These are phyloP conservation scores for Drosophila kanekoi DNA, from an alignment of 2,888 invertebrate genomes.

Conservation along the genomic window DNA sequence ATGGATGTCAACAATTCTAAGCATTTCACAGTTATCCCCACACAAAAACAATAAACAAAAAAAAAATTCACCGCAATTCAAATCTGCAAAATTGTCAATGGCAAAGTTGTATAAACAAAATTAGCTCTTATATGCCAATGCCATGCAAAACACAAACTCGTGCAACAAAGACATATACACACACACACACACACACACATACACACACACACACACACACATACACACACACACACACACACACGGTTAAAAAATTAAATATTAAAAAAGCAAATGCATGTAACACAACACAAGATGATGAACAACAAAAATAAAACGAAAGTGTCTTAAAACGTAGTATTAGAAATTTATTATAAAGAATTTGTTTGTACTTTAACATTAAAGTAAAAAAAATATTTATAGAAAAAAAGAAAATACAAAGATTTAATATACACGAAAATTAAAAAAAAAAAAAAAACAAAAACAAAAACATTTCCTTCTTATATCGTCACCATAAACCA, in stretches of 20 bases:
- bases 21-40: constrained; percentile 48
- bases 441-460: constrained; percentile 36
- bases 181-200: constrained; percentile 52
- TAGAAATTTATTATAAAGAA: constrained; percentile 82
- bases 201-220: constrained; percentile 52
- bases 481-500: no score
- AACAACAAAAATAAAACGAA: constrained; percentile 78
- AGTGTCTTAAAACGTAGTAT: constrained; percentile 84
- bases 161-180: constrained; percentile 64
- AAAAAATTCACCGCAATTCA: constrained; percentile 45
- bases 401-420: constrained; percentile 80
- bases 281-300: constrained; percentile 74
- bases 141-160: constrained; percentile 35
- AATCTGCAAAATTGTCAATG: constrained; percentile 50
- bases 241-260: constrained; percentile 37
- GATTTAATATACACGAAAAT: constrained; percentile 79
- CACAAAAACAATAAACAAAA: constrained; percentile 30
- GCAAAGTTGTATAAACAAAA: constrained; percentile 62
- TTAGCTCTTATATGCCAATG: constrained; percentile 62
- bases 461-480: no score
- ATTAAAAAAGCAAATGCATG: constrained; percentile 64
- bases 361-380: constrained; percentile 83
- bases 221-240: constrained; percentile 52
- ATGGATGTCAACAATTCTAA: constrained; percentile 44
- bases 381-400: constrained; percentile 80